Percentiles rank a stretch among this genome's conserved stretches.
Conservation (phyloP, 1,140 invertebrate genomes). For the Pogonognathellus flavescens region DNA sequence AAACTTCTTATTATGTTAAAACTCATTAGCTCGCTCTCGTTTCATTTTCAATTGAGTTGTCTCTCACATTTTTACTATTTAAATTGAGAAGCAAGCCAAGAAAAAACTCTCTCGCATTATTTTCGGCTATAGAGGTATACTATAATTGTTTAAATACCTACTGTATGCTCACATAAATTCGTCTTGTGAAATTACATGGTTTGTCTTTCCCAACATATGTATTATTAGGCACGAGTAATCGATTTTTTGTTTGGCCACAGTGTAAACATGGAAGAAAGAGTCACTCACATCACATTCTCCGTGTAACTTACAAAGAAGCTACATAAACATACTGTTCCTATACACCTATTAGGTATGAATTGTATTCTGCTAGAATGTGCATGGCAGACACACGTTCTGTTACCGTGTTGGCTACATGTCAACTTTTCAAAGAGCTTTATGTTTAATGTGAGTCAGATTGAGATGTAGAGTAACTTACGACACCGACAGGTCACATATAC, state of each 20-base stretch:
- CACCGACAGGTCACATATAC: constrained; percentile 21
- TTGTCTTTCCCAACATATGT: constrained; percentile 45
- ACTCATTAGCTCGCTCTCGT: background rate
- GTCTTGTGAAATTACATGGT: constrained; percentile 33
- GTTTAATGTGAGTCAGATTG: constrained; percentile 18
- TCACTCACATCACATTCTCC: constrained; percentile 17
- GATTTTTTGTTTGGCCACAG: constrained; percentile 40
- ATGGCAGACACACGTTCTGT: too few species aligned
- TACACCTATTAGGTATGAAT: background rate
- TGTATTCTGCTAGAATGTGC: too few species aligned
- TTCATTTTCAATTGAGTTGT: constrained; percentile 5
- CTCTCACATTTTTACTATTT: background rate
- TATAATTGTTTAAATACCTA: background rate
- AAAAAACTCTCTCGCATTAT: background rate
- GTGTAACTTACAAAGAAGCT: constrained; percentile 11
- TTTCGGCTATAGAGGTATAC: background rate
- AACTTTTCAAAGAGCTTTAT: background rate
- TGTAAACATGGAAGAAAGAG: constrained; percentile 41
- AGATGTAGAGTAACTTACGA: background rate
- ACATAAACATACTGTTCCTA: background rate
- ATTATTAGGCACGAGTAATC: constrained; percentile 45
- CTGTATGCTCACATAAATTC: background rate
- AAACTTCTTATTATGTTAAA: background rate
- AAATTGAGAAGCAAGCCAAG: background rate
- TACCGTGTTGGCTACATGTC: too few species aligned